Conservation (phyloP, 2,888 invertebrate genomes). For the Azorinus chamasolen region DNA sequence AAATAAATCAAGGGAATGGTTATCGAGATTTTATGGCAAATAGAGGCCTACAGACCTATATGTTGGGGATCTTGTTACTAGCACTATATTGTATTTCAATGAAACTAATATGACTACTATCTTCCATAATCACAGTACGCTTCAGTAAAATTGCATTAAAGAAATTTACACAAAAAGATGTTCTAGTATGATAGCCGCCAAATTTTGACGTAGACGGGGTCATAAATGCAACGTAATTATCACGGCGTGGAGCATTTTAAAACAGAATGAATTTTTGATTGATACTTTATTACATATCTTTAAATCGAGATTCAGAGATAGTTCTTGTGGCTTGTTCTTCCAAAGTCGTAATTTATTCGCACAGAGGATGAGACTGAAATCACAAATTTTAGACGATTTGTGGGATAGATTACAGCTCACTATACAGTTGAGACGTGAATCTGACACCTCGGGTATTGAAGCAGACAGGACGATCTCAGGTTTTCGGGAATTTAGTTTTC, state of each 20-base stretch:
- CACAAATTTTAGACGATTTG: no score
- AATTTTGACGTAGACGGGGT: conserved; percentile 9
- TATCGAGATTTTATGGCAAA: neutral
- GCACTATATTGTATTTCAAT: conserved; percentile 58
- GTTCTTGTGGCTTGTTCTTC: neutral
- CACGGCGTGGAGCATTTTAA: conserved; percentile 36
- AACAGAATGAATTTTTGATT: conserved; percentile 27
- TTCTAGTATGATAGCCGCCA: conserved; percentile 7
- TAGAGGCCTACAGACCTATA: neutral
- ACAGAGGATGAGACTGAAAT: no score
- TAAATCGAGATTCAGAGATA: conserved; percentile 23
- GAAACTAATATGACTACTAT: conserved; percentile 53
- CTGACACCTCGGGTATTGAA: no score
- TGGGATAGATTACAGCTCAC: no score
- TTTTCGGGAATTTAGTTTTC: no score
- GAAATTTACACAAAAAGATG: conserved; percentile 48
- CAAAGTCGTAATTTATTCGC: no score
- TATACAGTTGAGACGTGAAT: no score
- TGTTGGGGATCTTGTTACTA: conserved; percentile 31
- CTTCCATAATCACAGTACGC: conserved; percentile 41
- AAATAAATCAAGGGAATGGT: conserved; percentile 16
- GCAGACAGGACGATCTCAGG: no score
- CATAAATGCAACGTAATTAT: conserved; percentile 24
- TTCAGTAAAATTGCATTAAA: conserved; percentile 44
- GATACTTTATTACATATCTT: conserved; percentile 34